phyloP scores from a whole-genome alignment of 2,888 invertebrate genomes.

The Epistrophe grossulariae region DNA sequence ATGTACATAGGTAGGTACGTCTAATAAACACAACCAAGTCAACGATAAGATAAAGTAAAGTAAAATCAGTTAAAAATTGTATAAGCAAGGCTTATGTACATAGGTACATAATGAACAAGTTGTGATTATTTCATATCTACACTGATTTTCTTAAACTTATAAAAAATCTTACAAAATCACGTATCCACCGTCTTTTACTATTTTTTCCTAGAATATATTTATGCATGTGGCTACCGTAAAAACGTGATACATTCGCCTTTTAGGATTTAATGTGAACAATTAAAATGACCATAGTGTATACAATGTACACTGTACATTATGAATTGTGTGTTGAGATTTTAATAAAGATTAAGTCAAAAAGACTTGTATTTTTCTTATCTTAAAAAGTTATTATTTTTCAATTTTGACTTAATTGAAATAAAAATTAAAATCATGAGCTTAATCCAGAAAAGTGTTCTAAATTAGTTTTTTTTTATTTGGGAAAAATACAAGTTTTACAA shows the following conservation, averaged over 20 bases:
- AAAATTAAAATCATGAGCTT: not conserved
- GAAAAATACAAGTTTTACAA: too few relatives aligned
- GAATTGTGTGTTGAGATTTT: not conserved
- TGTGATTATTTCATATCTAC: not conserved
- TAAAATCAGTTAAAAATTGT: conserved; percentile 8
- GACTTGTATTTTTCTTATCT: not conserved
- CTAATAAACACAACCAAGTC: not conserved
- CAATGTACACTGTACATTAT: too few relatives aligned
- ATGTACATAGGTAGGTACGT: not conserved
- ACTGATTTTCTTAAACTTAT: too few relatives aligned
- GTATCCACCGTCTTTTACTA: not conserved
- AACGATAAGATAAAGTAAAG: not conserved
- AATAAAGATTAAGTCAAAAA: not conserved
- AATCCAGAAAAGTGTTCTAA: too few relatives aligned
- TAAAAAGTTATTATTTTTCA: not conserved
- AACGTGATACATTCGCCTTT: conserved; percentile 13
- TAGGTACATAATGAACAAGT: too few relatives aligned
- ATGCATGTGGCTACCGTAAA: not conserved
- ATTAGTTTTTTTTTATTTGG: too few relatives aligned
- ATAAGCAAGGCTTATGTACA: not conserved
- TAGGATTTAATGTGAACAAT: not conserved
- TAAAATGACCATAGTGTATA: too few relatives aligned
- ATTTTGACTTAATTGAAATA: not conserved
- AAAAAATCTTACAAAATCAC: conserved; percentile 1
- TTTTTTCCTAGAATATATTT: conserved; percentile 1